These are phyloP conservation scores for Ditylenchus dipsaci DNA, from an alignment of 1,140 invertebrate species.

Conservation along the genomic window DNA sequence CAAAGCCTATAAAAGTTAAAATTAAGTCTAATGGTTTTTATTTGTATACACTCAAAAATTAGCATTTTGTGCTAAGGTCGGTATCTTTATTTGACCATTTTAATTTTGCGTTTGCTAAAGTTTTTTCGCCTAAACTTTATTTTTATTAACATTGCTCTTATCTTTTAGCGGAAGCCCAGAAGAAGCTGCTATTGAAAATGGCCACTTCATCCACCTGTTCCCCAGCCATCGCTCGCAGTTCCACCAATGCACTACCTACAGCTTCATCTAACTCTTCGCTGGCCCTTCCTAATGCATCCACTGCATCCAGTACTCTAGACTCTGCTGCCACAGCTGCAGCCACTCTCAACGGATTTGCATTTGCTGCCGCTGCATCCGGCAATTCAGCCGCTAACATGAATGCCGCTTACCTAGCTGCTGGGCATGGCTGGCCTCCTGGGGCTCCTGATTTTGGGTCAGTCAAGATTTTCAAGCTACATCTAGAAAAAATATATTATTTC, in stretches of 20 bases:
- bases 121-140: too few relatives aligned
- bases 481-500: too few relatives aligned
- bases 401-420: background rate
- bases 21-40: too few relatives aligned
- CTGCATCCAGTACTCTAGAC: background rate
- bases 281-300: background rate
- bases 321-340: background rate
- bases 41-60: too few relatives aligned
- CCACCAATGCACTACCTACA: background rate
- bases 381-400: background rate
- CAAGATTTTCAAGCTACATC: too few relatives aligned
- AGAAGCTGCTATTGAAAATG: background rate
- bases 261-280: background rate
- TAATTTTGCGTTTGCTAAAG: too few relatives aligned
- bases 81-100: too few relatives aligned
- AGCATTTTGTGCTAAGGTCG: too few relatives aligned
- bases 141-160: too few relatives aligned
- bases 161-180: conserved; percentile 1
- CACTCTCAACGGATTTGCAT: conserved; percentile 1
- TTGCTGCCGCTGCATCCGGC: background rate
- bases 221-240: background rate
- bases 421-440: background rate
- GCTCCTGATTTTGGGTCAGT: background rate
- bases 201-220: background rate
- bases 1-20: too few relatives aligned